Base-by-base conservation (phyloP, 2,113 vertebrate species). In the Puma concolor region DNA sequence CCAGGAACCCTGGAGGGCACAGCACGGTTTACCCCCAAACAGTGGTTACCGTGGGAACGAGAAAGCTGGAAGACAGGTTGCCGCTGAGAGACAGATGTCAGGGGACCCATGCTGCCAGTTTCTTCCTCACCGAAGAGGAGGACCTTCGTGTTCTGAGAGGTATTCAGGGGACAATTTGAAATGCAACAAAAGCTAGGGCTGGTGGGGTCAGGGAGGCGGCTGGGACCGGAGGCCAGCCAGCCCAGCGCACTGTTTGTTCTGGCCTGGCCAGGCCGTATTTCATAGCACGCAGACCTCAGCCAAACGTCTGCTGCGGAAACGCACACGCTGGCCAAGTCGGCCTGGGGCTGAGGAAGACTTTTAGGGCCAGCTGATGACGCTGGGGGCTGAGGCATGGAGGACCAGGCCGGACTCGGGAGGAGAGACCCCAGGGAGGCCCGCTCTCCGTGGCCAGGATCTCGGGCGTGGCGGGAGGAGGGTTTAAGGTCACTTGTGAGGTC, bases 11-110 rank as follows among this genome's bases (percentile, higher is more conserved):
- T 3, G 6, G n/a, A 81, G 85, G 54, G 92, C 66, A 36, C 14
- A 25, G 19, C 19, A 44, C 71, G 31, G 63, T 95, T 95, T 97
- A 88, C 64, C 50, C 76, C 52, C n/a, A 95, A 95, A 98, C 91
- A 95, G 48, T 12, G 67, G 88, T 96, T 96, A 80, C 96, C 48
- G 3, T 0, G 8, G 94, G 64, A 91, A 89, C 57, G 9, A 52
- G 38, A 33, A 69, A 31, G 38, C 50, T 9, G 33, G 92, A 13
- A 1, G 52, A 44, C 0, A 2, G 1, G 4, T 31, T 82, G 52
- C 80, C 36, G 10, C 25, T 25, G n/a, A 13, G 79, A 41, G 91
- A 2, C n/a, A 5, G 87, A 15, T 16, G 63, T 82, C 50, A 13
- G 66, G 48, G 14, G 50, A 44, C 67, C 25, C 38, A 44, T 15